A percentile compares a stretch with the other conserved stretches of the same genome.
phyloP scores from a whole-genome alignment of 2,113 vertebrate genomes.

The Seriola quinqueradiata region DNA sequence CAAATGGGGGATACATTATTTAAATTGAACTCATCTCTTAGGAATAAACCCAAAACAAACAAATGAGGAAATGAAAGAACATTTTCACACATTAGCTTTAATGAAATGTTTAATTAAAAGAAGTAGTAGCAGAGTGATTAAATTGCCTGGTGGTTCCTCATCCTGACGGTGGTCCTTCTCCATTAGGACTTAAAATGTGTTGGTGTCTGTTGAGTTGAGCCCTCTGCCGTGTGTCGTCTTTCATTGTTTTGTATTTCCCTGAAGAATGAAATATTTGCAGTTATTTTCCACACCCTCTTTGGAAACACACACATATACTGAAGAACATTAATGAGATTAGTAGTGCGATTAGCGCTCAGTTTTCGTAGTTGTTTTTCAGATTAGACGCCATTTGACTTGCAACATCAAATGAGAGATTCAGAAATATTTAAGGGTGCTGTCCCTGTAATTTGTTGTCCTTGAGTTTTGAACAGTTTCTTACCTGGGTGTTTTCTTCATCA shows the following conservation, averaged over 20 bases:
- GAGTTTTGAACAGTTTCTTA: slow-evolving; percentile 6
- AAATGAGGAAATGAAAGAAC: not conserved
- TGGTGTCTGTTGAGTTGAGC: not conserved
- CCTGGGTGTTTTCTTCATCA: not conserved
- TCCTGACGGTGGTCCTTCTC: not conserved
- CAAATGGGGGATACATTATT: too few species aligned
- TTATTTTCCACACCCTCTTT: not conserved
- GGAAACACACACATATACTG: not conserved
- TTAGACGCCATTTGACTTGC: not conserved
- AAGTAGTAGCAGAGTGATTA: not conserved
- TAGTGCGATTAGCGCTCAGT: not conserved
- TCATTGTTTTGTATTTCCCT: not conserved
- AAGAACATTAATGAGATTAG: not conserved
- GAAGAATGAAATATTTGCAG: too few species aligned
- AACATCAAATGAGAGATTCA: not conserved
- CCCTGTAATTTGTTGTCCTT: not conserved
- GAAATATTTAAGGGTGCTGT: not conserved
- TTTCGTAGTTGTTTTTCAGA: not conserved
- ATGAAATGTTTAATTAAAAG: not conserved
- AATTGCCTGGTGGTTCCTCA: not conserved
- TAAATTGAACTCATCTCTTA: not conserved
- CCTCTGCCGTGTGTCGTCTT: not conserved
- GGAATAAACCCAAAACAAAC: too few species aligned
- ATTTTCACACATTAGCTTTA: not conserved
- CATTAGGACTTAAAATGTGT: not conserved